Evolutionary conservation across 2,888 invertebrate genomes (phyloP).

Genomic region (Linnaemya tessellans): DNA sequence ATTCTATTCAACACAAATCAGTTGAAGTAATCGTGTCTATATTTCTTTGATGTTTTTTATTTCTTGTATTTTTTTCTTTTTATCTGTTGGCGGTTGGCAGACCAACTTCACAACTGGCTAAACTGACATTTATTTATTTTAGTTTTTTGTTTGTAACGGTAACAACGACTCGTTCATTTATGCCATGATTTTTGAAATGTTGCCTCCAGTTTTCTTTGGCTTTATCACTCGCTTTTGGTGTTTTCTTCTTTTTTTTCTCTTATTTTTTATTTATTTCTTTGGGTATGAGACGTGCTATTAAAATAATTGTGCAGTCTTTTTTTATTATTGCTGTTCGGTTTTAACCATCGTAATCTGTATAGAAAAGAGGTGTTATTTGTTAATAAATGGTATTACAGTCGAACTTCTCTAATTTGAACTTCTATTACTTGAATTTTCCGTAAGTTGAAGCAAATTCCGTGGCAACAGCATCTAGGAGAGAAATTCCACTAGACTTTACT

Average conservation of each 20-base stretch:
- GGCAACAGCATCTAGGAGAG: no score
- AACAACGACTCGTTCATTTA: background rate
- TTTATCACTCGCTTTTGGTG: constrained; percentile 14
- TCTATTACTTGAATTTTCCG: no score
- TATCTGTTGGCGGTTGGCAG: constrained; percentile 6
- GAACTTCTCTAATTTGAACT: no score
- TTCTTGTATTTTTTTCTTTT: background rate
- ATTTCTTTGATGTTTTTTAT: background rate
- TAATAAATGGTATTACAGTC: constrained; percentile 48
- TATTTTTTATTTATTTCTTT: no score
- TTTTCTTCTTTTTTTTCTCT: background rate
- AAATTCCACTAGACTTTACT: no score
- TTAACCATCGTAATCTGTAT: constrained; percentile 21
- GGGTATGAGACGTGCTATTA: constrained; percentile 8
- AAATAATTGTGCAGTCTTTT: constrained; percentile 41
- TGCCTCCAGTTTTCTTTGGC: constrained; percentile 43
- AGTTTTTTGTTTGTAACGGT: constrained; percentile 44
- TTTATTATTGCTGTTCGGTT: constrained; percentile 6
- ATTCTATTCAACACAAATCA: constrained; percentile 20
- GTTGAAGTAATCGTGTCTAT: constrained; percentile 21
- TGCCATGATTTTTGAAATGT: background rate
- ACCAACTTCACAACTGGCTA: constrained; percentile 28
- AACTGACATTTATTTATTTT: constrained; percentile 33
- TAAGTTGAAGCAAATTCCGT: no score
- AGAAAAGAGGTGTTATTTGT: constrained; percentile 29